Evolutionary conservation across 2,888 invertebrate genomes (phyloP), one percentile per base, ranked within the genome.

Genomic region (Cataglyphis altisquamis): DNA sequence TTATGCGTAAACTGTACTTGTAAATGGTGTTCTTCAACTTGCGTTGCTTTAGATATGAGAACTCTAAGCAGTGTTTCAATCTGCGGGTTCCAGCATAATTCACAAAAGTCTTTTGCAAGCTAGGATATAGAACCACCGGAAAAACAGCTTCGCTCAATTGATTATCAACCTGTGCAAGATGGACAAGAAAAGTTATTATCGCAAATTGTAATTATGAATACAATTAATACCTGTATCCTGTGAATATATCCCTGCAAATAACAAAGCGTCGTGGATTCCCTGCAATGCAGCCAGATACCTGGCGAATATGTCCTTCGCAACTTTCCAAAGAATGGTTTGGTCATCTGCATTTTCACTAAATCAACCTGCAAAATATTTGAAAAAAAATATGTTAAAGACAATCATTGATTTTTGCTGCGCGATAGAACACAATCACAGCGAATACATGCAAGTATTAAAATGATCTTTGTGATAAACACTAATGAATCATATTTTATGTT

Each of bases 261-360:
- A 18, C 96, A 96, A 86, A 97, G 96, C 72, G 97, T 96, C 45
- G 96, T 95, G 0, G 98, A 98, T 93, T 96, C 96, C 62, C 98
- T 95, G 86, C 96, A 95, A 90, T 98, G 97, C 87, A 97, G 90
- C 97, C 97, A 97, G 62, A 98, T 92, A 0, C 97, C 97, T 0
- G 98, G 97, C 81, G 96, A 96, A 92, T 97, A 97, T 0, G 96
- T 96, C 60, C 98, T 95, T 62, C 97, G 95, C 36, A 98, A 94
- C 91, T 97, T 97, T 0, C 98, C 97, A 92, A 97, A 97, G 94
- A 98, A 98, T 0, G 98, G 98, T 93, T 97, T 97, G 0, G 97
- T 97, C 97, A 98, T 98, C 90, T 97, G 97, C 98, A 98, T 98
- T 94, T 97, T 97, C 72, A 96, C 96, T 88, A 98, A 96, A 93